These are phyloP conservation scores for Masticophis lateralis DNA, from an alignment of 2,797 vertebrate genomes.

Conservation along the genomic window DNA sequence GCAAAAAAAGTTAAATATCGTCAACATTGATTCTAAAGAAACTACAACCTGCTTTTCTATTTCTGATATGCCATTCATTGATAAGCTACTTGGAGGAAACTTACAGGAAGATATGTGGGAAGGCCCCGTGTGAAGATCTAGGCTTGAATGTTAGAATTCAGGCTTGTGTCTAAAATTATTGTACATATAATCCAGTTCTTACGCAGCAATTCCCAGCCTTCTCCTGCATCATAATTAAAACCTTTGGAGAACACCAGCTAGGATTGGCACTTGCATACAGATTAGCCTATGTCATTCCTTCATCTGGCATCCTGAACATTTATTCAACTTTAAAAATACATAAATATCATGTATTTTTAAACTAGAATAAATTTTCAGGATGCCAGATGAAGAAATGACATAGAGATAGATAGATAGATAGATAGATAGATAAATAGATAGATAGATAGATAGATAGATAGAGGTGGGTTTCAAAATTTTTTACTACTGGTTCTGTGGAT, in stretches of 20 bases:
- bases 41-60: background rate
- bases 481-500: too few species aligned
- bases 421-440: too few species aligned
- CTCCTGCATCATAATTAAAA: background rate
- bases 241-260: background rate
- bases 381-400: background rate
- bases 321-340: background rate
- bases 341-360: background rate
- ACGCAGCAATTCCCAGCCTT: background rate
- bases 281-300: background rate
- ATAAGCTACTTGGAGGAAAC: background rate
- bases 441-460: too few species aligned
- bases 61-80: background rate
- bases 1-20: background rate
- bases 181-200: background rate
- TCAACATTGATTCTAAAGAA: background rate
- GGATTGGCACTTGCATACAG: background rate
- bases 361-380: background rate
- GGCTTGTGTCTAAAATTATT: background rate
- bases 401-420: background rate
- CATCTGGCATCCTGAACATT: background rate
- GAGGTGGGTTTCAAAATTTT: too few species aligned
- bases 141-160: background rate
- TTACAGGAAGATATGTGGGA: background rate
- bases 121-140: background rate